Base-by-base conservation (phyloP, 2,797 vertebrate species). In the Pseudochirops corinnae region DNA sequence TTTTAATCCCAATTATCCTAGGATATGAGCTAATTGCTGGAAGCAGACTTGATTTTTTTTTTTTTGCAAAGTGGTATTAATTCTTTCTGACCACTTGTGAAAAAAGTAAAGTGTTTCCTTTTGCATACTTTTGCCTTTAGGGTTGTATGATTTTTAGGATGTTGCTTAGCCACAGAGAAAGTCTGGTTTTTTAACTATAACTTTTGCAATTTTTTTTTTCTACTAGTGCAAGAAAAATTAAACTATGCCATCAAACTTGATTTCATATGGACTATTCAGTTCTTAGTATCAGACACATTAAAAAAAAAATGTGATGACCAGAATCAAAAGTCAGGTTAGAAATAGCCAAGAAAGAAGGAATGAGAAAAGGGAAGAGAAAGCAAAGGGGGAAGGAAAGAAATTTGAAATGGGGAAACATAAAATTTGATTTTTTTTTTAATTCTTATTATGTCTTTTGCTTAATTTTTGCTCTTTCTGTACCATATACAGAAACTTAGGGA, bases 31-130 rank as follows among this genome's bases (percentile, higher is more conserved):
- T 95, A 92, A 93, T 74, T 93, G 31, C 16, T 94, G 28, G 55
- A 92, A 92, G 91, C 92, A 93, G 67, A 92, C 92, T 90, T 87
- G 29, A 16, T 55, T 33, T 31, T 91, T 74, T 74, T 33, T 62
- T 62, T 33, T 92, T 55, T 55, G 67, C 95, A 56, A 91, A 97
- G 90, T 1, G 33, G 26, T 58, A 93, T 95, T 93, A 92, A 92
- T 95, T 94, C 62, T 91, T 67, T 95, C 87, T 92, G 92, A 57
- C 91, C 12, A 95, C 50, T 13, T 58, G 7, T 18, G 50, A 11
- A 58, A 92, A 9, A 50, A 92, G 52, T 31, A 74, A 97, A 96
- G 46, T 10, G 50, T 92, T 96, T 93, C 55, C 67, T 67, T 94
- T 46, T 26, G 9, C 55, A 55, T 90, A 91, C 93, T 14, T 21